Evolutionary conservation across 2,888 invertebrate species (phyloP), one percentile per base, ranked within the genome.

Genomic region (Zygothrica quintamaculata): DNA sequence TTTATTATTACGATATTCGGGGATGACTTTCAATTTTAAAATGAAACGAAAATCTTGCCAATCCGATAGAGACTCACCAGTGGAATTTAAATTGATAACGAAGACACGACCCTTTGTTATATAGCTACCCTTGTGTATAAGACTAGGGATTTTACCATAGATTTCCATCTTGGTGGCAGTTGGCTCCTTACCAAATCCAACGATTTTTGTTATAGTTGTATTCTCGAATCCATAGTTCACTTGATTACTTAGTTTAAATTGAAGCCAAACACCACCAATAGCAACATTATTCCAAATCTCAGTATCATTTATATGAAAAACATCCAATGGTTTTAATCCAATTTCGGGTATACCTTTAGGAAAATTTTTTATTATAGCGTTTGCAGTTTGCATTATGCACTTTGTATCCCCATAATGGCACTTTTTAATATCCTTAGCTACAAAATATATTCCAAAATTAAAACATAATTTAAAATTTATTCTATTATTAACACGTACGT

Each of bases 161-260:
- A 85, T 65, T 43, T 84, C 84, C 48, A 77, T 76, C 18, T 43
- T 51, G 15, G 40, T 61, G 6, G 61, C 43, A 7, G 48, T 57
- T 8, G 80, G 80, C 26, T 85, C 65, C 44, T 36, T 61, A 3
- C 39, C 56, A 43, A 84, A 85, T 3, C 84, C 84, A 22, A 72
- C 55, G 9, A 78, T 34, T 4, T 64, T 43, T 6, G 69, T 68
- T 15, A 81, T 62, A 1, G 65, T 79, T 29, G 70, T 50, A 40
- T 70, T 72, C 37, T 78, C 72, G 31, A 81, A 67, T 3, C 81
- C 81, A 53, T 67, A 60, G 13, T 60, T 70, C 0, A 46, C 18
- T 46, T 66, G 65, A 39, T 75, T 46, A 7, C 7, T 73, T 0
- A 70, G 13, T 4, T 44, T 40, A 4, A 64, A 70, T 1, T 47